Conservation (phyloP, 2,888 invertebrate species). For the Drosophila infuscata region DNA sequence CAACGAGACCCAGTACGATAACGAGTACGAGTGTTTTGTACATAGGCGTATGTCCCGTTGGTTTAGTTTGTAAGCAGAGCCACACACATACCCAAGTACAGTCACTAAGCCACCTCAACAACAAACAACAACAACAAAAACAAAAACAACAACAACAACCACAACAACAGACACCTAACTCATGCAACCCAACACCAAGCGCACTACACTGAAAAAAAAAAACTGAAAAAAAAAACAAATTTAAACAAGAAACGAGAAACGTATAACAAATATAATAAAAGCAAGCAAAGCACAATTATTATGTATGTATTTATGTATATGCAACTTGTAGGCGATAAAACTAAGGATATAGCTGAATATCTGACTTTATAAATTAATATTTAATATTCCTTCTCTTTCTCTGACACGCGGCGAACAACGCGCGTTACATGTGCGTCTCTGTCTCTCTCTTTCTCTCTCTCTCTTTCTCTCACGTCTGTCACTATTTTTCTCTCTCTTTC, state of each 20-base stretch:
- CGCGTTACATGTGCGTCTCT: constrained; percentile 60
- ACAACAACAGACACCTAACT: constrained; percentile 44
- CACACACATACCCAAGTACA: constrained; percentile 32
- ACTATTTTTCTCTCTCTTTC: constrained; percentile 10
- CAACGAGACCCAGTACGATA: neutral
- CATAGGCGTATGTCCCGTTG: neutral
- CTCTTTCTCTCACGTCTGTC: constrained; percentile 6
- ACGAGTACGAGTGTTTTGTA: neutral
- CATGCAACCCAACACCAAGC: constrained; percentile 44
- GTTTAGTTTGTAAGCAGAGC: constrained; percentile 21
- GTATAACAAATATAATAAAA: constrained; percentile 22
- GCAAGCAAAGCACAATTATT: constrained; percentile 53
- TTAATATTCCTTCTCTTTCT: constrained; percentile 69
- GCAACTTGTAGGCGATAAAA: constrained; percentile 47
- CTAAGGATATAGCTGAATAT: constrained; percentile 55
- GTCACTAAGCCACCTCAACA: constrained; percentile 32
- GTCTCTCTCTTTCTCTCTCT: constrained; percentile 21
- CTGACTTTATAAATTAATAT: constrained; percentile 62
- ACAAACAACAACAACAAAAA: constrained; percentile 27
- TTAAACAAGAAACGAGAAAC: constrained; percentile 34
- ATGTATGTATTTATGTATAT: constrained; percentile 64
- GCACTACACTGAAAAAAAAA: constrained; percentile 49
- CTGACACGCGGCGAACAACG: constrained; percentile 62
- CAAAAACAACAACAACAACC: constrained; percentile 5
- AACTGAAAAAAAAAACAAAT: constrained; percentile 14